Base-by-base conservation (phyloP, 2,113 vertebrate species). In the Riparia riparia region DNA sequence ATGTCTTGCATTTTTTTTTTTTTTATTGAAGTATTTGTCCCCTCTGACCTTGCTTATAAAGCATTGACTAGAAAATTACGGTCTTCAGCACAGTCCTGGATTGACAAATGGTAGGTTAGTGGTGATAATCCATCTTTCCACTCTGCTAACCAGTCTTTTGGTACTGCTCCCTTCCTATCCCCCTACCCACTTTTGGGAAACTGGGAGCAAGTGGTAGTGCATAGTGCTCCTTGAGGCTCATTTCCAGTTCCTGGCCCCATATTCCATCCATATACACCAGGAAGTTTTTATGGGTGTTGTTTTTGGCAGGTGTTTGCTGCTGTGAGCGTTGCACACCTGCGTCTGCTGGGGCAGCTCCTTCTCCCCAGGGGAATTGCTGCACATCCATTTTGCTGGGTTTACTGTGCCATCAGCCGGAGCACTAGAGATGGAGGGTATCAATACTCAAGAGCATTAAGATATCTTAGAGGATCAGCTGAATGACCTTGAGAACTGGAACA, bases 101-200 rank as follows among this genome's bases (percentile, higher is more conserved):
- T 95, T 96, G 98, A 97, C 96, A 97, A 97, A 98, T 96, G 93
- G 94, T 91, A 58, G 96, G 97, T 97, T 98, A 86, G 91, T 64
- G 68, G 86, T 66, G 94, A 88, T 96, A 45, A 97, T 97, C 96
- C 88, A 54, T 94, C 96, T 94, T 96, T 97, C 91, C 82, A 60
- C 89, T 86, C 91, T 60, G 64, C 86, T 97, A 96, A 96, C 97
- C 84, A 96, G 90, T 94, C 93, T 90, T 91, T 93, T 80, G 13
- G 51, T 89, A 70, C 82, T 61, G 53, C 79, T 76, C 12, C 76
- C 47, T 76, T 86, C 72, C 82, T 20, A n/a, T 49, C 58, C 34
- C 34, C 57, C 50, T 77, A 68, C 51, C 74, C 31, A 44, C 1
- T 47, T 49, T 44, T 70, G 61, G 79, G 78, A 50, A 32, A 24